Evolutionary conservation across 2,797 vertebrate species (phyloP).

Genomic region (Micropoecilia bifurca): DNA sequence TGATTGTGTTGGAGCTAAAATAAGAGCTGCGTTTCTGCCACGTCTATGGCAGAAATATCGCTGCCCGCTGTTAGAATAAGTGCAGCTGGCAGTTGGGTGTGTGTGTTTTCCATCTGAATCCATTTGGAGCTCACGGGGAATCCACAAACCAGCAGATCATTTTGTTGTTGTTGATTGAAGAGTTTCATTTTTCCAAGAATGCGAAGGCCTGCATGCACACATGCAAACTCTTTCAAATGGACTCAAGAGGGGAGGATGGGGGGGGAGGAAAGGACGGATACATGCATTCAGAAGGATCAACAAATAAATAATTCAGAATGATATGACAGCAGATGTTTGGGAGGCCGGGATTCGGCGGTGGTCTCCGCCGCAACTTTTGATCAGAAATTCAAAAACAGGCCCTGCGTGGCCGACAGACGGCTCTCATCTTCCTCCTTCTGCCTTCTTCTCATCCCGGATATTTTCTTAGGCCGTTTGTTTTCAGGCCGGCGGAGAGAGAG

Average conservation of each 20-base stretch:
- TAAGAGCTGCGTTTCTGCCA: conserved; percentile 42
- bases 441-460: conserved; percentile 45
- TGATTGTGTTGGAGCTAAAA: conserved; percentile 55
- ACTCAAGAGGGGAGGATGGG: conserved; percentile 58
- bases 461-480: conserved; percentile 54
- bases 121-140: conserved; percentile 37
- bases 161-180: conserved; percentile 70
- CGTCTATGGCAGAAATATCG: conserved; percentile 45
- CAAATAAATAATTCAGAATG: conserved; percentile 79
- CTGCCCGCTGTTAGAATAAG: conserved; percentile 59
- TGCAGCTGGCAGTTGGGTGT: conserved; percentile 25
- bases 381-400: conserved; percentile 79
- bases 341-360: conserved; percentile 73
- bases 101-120: conserved; percentile 32
- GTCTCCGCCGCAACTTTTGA: conserved; percentile 72
- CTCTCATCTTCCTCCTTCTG: conserved; percentile 17
- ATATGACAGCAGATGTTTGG: conserved; percentile 81
- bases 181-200: conserved; percentile 68
- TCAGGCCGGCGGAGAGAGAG: conserved; percentile 7
- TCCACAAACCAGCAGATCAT: conserved; percentile 61
- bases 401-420: conserved; percentile 69
- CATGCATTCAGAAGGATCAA: conserved; percentile 72
- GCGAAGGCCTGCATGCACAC: conserved; percentile 13
- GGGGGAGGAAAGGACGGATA: conserved; percentile 45
- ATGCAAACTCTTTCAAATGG: conserved; percentile 46